Evolutionary conservation across 2,113 vertebrate genomes (phyloP).

Genomic region (Rallus limicola): DNA sequence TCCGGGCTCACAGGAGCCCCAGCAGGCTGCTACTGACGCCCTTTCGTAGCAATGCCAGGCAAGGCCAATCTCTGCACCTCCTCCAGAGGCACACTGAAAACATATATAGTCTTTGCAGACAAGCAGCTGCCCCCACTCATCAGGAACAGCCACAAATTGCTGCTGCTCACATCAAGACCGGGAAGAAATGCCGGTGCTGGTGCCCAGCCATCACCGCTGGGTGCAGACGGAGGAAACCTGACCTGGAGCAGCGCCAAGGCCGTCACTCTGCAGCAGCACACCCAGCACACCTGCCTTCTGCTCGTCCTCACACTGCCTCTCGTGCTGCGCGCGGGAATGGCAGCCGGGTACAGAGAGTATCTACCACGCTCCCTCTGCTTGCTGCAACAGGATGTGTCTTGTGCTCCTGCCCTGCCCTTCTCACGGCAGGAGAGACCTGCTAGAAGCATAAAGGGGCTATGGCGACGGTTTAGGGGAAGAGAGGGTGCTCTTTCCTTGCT

Average conservation of each 20-base stretch:
- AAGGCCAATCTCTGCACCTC: background rate
- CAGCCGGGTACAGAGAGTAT: background rate
- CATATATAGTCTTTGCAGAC: background rate
- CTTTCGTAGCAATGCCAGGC: rapidly evolving
- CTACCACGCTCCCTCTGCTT: rapidly evolving
- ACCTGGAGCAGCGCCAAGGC: background rate
- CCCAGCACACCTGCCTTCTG: background rate
- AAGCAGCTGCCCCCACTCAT: background rate
- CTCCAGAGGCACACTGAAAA: background rate
- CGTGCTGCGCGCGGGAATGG: rapidly evolving
- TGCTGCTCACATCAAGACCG: background rate
- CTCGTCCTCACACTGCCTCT: background rate
- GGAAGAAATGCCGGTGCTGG: background rate
- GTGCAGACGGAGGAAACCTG: background rate
- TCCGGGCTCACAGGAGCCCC: background rate
- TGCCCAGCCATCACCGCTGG: rapidly evolving
- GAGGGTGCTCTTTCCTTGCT: background rate
- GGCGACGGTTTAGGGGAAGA: background rate
- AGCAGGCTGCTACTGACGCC: background rate
- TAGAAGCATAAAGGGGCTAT: background rate
- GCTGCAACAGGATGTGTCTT: background rate
- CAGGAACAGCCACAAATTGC: background rate
- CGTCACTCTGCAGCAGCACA: background rate
- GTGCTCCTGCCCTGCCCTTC: background rate
- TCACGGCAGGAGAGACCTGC: rapidly evolving